Conservation (phyloP, 2,797 vertebrate species). For the Halcyon chelicuti region DNA sequence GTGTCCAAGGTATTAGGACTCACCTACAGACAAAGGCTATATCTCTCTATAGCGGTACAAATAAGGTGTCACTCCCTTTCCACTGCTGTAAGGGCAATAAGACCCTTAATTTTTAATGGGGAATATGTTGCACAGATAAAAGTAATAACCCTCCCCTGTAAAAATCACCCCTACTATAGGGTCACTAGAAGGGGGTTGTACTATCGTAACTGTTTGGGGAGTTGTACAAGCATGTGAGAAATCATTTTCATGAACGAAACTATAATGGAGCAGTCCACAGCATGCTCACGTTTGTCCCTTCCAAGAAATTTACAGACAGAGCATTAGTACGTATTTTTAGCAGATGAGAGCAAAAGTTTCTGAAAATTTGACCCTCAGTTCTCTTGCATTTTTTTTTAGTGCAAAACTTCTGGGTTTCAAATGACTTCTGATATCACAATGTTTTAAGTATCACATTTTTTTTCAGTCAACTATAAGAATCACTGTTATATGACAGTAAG, state of each 20-base stretch:
- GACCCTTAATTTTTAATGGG: neutral
- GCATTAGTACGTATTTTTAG: neutral
- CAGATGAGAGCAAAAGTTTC: neutral
- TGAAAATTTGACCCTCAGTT: neutral
- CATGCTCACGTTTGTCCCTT: neutral
- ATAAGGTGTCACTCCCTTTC: neutral
- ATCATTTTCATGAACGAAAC: neutral
- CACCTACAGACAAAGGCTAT: neutral
- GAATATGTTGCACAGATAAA: neutral
- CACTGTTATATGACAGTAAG: neutral
- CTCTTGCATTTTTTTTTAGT: neutral
- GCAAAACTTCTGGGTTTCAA: neutral
- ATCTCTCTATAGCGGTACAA: accelerated
- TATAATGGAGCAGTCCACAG: neutral
- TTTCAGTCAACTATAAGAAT: neutral
- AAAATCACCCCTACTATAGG: neutral
- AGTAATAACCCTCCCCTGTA: neutral
- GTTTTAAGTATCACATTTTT: neutral
- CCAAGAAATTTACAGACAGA: neutral
- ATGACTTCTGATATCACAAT: neutral
- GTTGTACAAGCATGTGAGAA: neutral
- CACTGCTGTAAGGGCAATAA: neutral
- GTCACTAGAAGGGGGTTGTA: neutral
- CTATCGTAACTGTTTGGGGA: neutral
- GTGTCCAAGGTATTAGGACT: neutral